Evolutionary conservation across 2,113 vertebrate species (phyloP), one percentile per base, ranked within the genome.

Genomic region (Orycteropus afer): DNA sequence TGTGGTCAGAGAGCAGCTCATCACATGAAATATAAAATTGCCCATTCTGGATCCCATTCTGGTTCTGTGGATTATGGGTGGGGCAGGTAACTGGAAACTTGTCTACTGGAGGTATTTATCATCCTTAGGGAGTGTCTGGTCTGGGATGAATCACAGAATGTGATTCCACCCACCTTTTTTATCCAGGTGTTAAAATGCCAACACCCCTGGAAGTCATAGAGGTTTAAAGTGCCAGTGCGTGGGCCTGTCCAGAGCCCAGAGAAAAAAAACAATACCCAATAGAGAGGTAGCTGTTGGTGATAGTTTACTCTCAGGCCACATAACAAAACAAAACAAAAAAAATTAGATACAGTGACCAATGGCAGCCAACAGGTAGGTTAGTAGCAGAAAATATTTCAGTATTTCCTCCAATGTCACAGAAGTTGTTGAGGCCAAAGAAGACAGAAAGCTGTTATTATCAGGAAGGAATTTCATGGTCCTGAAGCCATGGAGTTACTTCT

Each of bases 161-260:
- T 65, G 34, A 34, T 27, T 86, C 73, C 95, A 95, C 94, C 94
- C 86, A 80, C 79, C 91, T 88, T 94, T 96, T 94, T 95, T 74
- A 80, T 74, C 65, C 90, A 97, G 95, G 95, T 96, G 59, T 89
- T 96, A 96, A 80, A 87, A 92, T 27, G 37, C 92, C 91, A 96
- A 97, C 96, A 71, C 96, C 91, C 90, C 32, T 92, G 63, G 40
- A 91, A 95, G 32, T 73, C 86, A 95, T 20, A 79, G 47, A 4
- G 76, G 34, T 69, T 91, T 81, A 69, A 71, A 82, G 23, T 95
- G 92, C 55, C 79, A 94, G 61, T 25, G 17, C 45, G 18, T 73
- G 92, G 63, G 67, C 93, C 18, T 89, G 57, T 59, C 37, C 61
- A 65, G 69, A 76, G 69, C 25, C 34, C 1, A 89, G 1, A 69